Evolutionary conservation across 2,113 vertebrate genomes (phyloP), one percentile per base, ranked within the genome.

Genomic region (Epinephelus fuscoguttatus): DNA sequence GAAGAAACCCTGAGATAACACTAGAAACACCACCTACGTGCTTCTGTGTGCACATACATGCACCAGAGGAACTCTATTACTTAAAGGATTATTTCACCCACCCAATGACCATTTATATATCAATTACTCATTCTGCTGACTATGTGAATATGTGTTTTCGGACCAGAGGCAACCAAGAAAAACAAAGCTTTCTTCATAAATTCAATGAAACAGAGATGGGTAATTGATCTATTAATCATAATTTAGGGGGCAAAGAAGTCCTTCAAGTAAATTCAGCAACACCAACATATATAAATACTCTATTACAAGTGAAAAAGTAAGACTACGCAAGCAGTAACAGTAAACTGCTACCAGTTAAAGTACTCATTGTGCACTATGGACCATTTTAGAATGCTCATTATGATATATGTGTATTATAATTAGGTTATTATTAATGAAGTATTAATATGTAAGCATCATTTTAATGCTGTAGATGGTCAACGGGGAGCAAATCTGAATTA

Each of bases 1-100:
- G 69, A 71, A 84, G 70, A 40, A 67, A 56, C 81, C 68, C 30
- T 18, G 52, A 72, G 80, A 89, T 87, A 85, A 87, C 56, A 56
- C 47, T 27, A 27, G 47, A 81, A 71, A 85, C 59, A 47, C 45
- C 23, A 60, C 59, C 72, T 55, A 45, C 6, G 11, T 27, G 72
- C 57, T 61, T 72, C 25, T 42, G 6, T 56, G 75, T 68, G 68
- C 4, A 45, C 9, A 2, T 45, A 13, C 17, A 30, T 62, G 50
- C 23, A 50, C 25, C 4, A 25, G 42, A 73, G 21, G 53, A 71
- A 5, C 2, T 19, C 0, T n/a, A 45, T 30, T 10, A 56, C 5
- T 19, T 11, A 25, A 70, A 10, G 42, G 42, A 45, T 11, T 12
- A 45, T 12, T 45, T 45, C 42, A 45, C 42, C 42, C 42, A 8